Evolutionary conservation across 2,113 vertebrate species (phyloP), one percentile per base, ranked within the genome.

Genomic region (Tachysurus vachellii): DNA sequence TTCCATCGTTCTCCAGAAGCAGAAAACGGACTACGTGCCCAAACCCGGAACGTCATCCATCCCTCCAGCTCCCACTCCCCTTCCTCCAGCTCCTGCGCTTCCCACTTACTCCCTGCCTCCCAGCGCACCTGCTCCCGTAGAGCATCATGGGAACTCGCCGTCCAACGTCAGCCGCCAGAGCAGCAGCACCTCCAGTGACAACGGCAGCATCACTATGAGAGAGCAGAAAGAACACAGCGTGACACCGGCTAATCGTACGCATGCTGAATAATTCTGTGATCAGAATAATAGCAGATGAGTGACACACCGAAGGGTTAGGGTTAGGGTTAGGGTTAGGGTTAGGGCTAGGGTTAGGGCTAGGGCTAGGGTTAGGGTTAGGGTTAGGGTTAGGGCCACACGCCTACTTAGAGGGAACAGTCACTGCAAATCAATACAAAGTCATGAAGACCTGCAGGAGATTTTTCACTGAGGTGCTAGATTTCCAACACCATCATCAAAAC

Each of bases 141-240:
- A 91, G 36, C 87, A 89, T n/a, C 10, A 85, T n/a, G 86, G 87
- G 57, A 84, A 73, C 0, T 80, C 94, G 28, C 90, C 93, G 76
- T 91, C 91, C 1, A 26, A 92, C 1, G 47, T 95, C 86, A 95
- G 92, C 91, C 95, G 95, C 26, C 96, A 96, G 76, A 91, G 92
- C 93, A 97, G 95, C 93, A 95, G 92, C 92, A 93, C 93, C 9
- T 97, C 97, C 81, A 96, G 96, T 0, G 97, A 98, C 44, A 94
- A 91, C 0, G 93, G 94, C 0, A 87, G 94, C 59, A 91, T 94
- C 0, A 80, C 92, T 0, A 88, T 94, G 75, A 94, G 96, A n/a
- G 97, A 98, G 1, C 86, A 87, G 23, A 94, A 92, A 87, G 93
- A 86, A 61, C 95, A 97, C 85, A 95, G 92, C 13, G 94, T 95